Conservation (phyloP, 2,888 invertebrate genomes). For the Melikaiella ostensackeni region DNA sequence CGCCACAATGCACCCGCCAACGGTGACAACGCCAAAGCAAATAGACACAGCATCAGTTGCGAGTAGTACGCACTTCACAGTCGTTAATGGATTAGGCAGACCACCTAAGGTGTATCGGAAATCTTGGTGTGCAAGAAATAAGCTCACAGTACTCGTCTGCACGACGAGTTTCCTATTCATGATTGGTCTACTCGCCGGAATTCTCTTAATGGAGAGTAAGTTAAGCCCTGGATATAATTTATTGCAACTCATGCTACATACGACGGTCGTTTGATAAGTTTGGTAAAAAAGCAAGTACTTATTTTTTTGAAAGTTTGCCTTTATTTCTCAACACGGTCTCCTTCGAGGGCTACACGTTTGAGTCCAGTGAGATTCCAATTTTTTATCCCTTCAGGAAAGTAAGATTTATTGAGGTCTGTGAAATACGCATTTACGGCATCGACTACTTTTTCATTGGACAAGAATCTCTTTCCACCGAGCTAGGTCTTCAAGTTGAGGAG, state of each 20-base stretch:
- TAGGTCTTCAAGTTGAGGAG: too few species aligned
- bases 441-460: too few species aligned
- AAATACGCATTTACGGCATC: too few species aligned
- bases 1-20: constrained; percentile 76
- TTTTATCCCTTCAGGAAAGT: too few species aligned
- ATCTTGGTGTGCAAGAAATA: constrained; percentile 87
- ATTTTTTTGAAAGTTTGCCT: too few species aligned
- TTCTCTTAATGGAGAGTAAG: constrained; percentile 92
- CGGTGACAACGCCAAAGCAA: constrained; percentile 78
- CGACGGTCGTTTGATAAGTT: too few species aligned
- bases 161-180: constrained; percentile 90
- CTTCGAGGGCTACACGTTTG: too few species aligned
- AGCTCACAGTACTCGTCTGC: constrained; percentile 89
- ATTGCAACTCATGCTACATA: neutral
- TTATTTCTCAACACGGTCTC: too few species aligned
- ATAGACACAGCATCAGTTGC: constrained; percentile 87
- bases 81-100: constrained; percentile 87
- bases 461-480: too few species aligned
- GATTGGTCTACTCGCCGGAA: constrained; percentile 88
- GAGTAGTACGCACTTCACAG: constrained; percentile 92
- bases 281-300: too few species aligned
- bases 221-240: constrained; percentile 60
- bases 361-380: too few species aligned
- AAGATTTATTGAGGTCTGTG: too few species aligned
- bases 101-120: constrained; percentile 81